A percentile compares a stretch with the other conserved stretches of the same genome.
Conservation (phyloP, 2,888 invertebrate species). For the Leucania comma region DNA sequence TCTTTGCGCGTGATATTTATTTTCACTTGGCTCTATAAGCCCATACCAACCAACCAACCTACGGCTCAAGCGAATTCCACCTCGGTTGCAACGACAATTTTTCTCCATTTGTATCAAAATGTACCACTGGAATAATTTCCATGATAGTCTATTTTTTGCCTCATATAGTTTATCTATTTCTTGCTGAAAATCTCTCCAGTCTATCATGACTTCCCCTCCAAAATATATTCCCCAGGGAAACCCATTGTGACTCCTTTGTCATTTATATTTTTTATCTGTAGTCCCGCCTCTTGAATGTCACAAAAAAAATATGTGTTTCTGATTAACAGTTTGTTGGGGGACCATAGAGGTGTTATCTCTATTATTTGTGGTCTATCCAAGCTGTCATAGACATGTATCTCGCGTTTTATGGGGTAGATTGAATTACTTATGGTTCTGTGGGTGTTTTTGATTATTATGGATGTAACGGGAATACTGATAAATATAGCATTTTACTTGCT, state of each 20-base stretch:
- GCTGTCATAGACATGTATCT: slow-evolving; percentile 49
- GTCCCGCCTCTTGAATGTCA: slow-evolving; percentile 47
- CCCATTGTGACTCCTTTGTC: slow-evolving; percentile 38
- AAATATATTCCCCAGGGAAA: slow-evolving; percentile 49
- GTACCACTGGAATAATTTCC: too few relatives aligned
- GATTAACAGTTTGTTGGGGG: slow-evolving; percentile 52
- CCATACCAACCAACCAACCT: too few relatives aligned
- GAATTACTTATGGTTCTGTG: slow-evolving; percentile 17
- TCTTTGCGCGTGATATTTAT: too few relatives aligned
- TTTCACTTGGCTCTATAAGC: too few relatives aligned
- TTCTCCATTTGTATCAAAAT: too few relatives aligned
- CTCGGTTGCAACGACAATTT: too few relatives aligned
- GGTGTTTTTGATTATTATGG: slow-evolving; percentile 2
- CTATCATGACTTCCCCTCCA: slow-evolving; percentile 43
- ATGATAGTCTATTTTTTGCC: neutral
- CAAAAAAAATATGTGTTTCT: slow-evolving; percentile 59
- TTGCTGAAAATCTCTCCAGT: slow-evolving; percentile 30
- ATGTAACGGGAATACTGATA: neutral
- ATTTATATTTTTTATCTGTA: slow-evolving; percentile 67
- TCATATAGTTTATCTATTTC: neutral
- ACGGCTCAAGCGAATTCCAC: too few relatives aligned
- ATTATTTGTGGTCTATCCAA: slow-evolving; percentile 39
- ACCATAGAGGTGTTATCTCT: slow-evolving; percentile 52
- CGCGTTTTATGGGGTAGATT: slow-evolving; percentile 41
- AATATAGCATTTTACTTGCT: neutral